Percentiles rank a stretch among this genome's conserved stretches.
phyloP scores from a whole-genome alignment of 2,797 vertebrate species.

The Anniella stebbinsi region DNA sequence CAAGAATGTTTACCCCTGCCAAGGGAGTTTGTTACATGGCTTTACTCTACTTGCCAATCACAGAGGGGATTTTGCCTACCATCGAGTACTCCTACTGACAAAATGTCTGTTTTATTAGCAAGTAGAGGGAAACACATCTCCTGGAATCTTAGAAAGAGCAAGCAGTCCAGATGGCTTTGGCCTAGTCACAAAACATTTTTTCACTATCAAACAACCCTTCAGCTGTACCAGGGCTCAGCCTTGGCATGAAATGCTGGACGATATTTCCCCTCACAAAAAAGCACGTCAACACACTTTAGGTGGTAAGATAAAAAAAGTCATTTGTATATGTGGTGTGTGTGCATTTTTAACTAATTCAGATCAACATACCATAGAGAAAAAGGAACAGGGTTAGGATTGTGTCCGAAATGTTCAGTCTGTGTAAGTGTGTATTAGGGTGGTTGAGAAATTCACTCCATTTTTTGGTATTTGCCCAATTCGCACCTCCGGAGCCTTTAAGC shows the following conservation, averaged over 20 bases:
- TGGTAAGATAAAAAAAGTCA: not conserved
- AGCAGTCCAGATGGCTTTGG: not conserved
- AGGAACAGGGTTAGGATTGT: not conserved
- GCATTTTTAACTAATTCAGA: not conserved
- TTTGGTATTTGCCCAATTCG: no score
- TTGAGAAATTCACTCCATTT: no score
- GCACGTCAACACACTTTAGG: not conserved
- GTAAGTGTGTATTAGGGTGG: no score
- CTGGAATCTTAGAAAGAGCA: not conserved
- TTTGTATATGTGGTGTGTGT: not conserved
- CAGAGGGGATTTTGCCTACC: not conserved
- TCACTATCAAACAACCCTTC: not conserved
- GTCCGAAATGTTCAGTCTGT: not conserved
- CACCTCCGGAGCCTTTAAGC: no score
- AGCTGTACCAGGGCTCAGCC: not conserved
- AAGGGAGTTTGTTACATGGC: not conserved
- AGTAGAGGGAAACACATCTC: not conserved
- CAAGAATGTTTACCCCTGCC: not conserved
- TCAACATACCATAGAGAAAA: not conserved
- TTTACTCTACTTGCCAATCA: not conserved
- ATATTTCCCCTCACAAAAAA: not conserved
- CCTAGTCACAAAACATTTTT: not conserved
- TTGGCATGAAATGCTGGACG: not conserved
- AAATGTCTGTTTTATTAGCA: constrained; percentile 8
- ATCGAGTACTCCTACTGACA: not conserved